phyloP scores from a whole-genome alignment of 2,113 vertebrate species.

The Oceanodroma tethys region DNA sequence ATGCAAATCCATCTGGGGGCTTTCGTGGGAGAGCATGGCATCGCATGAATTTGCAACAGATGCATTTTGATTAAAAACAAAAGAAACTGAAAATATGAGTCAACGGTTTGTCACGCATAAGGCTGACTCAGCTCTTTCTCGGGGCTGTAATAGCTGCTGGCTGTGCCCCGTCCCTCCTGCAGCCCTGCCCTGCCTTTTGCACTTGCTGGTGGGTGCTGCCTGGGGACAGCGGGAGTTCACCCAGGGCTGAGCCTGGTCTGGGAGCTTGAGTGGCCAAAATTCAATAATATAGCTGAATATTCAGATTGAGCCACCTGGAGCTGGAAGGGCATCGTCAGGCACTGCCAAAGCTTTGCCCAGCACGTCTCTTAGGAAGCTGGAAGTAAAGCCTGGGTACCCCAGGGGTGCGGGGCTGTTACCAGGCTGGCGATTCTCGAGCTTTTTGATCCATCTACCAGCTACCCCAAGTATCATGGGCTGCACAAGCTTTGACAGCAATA shows the following conservation, averaged over 20 bases:
- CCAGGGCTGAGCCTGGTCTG: background rate
- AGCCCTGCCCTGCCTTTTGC: background rate
- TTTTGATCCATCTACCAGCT: background rate
- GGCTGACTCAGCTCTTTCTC: background rate
- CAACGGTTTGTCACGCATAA: rapidly evolving
- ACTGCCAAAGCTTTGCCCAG: background rate
- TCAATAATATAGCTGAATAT: rapidly evolving
- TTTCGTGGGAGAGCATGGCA: background rate
- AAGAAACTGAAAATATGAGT: background rate
- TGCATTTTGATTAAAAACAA: background rate
- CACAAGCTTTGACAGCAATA: background rate
- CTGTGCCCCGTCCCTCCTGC: background rate
- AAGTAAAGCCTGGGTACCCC: too few relatives aligned
- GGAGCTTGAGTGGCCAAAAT: background rate
- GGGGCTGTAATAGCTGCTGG: background rate
- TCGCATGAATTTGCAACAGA: background rate
- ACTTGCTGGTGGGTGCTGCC: background rate
- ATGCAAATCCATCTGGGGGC: too few relatives aligned
- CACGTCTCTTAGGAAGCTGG: background rate
- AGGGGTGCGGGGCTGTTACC: background rate
- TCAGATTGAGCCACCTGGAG: background rate
- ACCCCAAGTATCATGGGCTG: background rate
- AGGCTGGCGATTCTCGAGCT: background rate
- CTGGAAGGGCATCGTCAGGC: background rate
- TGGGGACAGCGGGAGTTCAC: background rate